A percentile compares a stretch with the other conserved stretches of the same genome.
These are phyloP conservation scores for Nematopogon swammerdamellus DNA, from an alignment of 2,888 invertebrate genomes.

Conservation along the genomic window DNA sequence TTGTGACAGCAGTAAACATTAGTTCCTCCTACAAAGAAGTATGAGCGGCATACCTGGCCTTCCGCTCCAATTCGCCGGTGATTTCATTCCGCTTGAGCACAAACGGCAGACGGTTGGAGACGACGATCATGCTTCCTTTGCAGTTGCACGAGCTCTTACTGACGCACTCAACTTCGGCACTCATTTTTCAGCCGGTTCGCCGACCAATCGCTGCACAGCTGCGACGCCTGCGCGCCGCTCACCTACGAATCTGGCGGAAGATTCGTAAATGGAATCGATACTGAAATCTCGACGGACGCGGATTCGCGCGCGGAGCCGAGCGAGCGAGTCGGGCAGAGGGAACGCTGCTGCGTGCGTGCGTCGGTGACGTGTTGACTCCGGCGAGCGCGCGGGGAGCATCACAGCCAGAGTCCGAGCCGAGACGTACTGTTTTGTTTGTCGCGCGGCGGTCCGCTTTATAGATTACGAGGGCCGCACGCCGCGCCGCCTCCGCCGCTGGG, in stretches of 20 bases:
- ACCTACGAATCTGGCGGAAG: neutral
- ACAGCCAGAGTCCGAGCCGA: constrained; percentile 32
- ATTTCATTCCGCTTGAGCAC: constrained; percentile 73
- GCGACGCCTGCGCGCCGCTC: neutral
- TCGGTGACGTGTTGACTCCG: neutral
- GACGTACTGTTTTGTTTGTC: constrained; percentile 42
- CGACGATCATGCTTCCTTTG: constrained; percentile 82
- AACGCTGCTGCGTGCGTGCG: neutral
- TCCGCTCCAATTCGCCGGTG: constrained; percentile 70
- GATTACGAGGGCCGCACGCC: constrained; percentile 19
- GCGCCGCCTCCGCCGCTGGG: neutral
- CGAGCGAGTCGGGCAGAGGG: neutral
- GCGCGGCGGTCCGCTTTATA: constrained; percentile 42
- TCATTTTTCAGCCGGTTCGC: neutral
- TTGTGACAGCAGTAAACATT: too few relatives aligned
- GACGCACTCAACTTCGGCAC: constrained; percentile 14
- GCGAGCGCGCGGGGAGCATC: constrained; percentile 24
- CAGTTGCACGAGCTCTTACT: constrained; percentile 47
- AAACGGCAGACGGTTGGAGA: constrained; percentile 88
- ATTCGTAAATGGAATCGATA: neutral
- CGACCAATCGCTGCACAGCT: neutral
- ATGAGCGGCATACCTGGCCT: constrained; percentile 67
- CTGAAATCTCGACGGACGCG: too few relatives aligned
- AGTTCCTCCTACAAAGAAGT: too few relatives aligned
- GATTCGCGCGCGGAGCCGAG: neutral